phyloP scores from a whole-genome alignment of 1,140 invertebrate species.

The Vanessa tameamea region DNA sequence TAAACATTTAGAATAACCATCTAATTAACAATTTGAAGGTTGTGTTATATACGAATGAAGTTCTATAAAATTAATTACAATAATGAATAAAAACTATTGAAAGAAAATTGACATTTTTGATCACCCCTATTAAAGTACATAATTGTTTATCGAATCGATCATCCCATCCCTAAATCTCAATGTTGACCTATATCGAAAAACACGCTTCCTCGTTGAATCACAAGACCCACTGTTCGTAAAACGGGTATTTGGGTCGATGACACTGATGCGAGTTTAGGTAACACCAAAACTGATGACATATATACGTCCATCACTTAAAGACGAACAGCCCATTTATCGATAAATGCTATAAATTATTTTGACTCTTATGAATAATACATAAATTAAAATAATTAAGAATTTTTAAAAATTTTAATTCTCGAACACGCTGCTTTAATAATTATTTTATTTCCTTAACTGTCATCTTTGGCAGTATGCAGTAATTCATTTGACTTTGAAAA shows the following conservation, averaged over 20 bases:
- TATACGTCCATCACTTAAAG: not conserved
- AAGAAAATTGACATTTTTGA: too few relatives aligned
- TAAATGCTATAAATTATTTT: not conserved
- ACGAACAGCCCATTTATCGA: constrained; percentile 6
- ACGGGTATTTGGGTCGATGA: constrained; percentile 69
- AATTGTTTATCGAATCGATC: constrained; percentile 16
- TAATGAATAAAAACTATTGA: too few relatives aligned
- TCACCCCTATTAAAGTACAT: too few relatives aligned
- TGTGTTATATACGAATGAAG: too few relatives aligned
- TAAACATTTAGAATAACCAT: too few relatives aligned
- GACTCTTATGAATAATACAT: not conserved
- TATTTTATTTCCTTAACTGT: too few relatives aligned
- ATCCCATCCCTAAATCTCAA: constrained; percentile 54
- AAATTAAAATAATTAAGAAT: not conserved
- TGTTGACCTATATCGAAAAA: constrained; percentile 71
- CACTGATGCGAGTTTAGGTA: constrained; percentile 50
- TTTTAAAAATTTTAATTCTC: too few relatives aligned
- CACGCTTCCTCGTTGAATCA: constrained; percentile 68
- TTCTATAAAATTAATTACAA: too few relatives aligned
- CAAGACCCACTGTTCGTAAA: constrained; percentile 62
- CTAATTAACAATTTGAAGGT: too few relatives aligned
- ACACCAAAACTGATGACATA: constrained; percentile 19
- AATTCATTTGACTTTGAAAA: too few relatives aligned
- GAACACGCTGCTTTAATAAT: too few relatives aligned
- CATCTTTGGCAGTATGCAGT: too few relatives aligned